Conservation (phyloP, 1,140 invertebrate species). For the Papilio polytes region DNA sequence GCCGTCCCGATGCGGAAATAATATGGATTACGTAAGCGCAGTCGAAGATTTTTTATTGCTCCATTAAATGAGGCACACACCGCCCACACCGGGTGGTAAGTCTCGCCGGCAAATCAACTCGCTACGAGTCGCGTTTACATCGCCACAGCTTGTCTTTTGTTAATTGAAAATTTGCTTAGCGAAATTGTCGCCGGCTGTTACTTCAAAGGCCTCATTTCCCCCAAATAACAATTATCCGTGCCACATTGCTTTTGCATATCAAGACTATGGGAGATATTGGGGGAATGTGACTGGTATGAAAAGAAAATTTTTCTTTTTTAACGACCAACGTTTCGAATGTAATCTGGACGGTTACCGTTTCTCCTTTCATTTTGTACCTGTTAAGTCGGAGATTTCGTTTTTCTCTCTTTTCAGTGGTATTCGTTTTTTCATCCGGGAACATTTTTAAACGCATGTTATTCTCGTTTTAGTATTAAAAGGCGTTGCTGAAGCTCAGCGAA, state of each 20-base stretch:
- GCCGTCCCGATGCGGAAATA: constrained; percentile 75
- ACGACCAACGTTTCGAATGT: constrained; percentile 2
- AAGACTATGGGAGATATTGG: not conserved
- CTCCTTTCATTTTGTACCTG: constrained; percentile 25
- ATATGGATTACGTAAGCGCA: constrained; percentile 79
- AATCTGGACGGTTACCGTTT: constrained; percentile 18
- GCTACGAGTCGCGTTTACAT: constrained; percentile 52
- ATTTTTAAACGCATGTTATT: constrained; percentile 8
- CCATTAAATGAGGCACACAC: constrained; percentile 80
- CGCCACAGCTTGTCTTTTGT: constrained; percentile 59
- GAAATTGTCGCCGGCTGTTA: not conserved
- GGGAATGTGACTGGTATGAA: not conserved
- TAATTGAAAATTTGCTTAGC: constrained; percentile 53
- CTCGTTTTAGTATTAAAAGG: constrained; percentile 9
- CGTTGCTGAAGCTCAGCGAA: not conserved
- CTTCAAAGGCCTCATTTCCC: not conserved
- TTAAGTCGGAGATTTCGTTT: constrained; percentile 6
- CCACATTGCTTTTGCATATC: not conserved
- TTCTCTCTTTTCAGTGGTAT: constrained; percentile 8
- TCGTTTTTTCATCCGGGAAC: constrained; percentile 15
- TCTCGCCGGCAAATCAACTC: constrained; percentile 64
- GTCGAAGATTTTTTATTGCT: constrained; percentile 81
- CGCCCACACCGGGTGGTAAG: constrained; percentile 70
- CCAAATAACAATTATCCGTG: not conserved
- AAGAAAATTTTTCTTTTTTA: constrained; percentile 7